These are phyloP conservation scores for Protonemura montana DNA, from an alignment of 2,888 invertebrate species.

Conservation along the genomic window DNA sequence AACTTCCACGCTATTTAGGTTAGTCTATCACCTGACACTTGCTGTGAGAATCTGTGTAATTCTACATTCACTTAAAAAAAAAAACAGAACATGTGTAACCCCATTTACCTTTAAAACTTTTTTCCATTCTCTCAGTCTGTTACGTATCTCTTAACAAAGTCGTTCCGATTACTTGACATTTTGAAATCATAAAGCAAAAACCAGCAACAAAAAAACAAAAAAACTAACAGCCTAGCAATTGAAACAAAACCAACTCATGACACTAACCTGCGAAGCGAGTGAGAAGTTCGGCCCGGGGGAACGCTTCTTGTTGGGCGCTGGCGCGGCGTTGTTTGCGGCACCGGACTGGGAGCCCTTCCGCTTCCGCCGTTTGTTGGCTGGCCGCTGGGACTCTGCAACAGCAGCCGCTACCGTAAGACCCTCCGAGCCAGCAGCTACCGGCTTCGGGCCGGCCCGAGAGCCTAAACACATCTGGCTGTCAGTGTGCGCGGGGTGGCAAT, in stretches of 20 bases:
- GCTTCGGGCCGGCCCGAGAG: background rate
- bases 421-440: background rate
- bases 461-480: background rate
- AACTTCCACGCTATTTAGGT: no score
- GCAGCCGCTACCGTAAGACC: background rate
- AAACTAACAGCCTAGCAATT: no score
- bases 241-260: conserved; percentile 22
- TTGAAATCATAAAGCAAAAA: no score
- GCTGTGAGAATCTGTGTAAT: no score
- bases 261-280: conserved; percentile 86
- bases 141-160: no score
- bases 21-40: no score
- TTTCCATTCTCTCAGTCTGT: no score
- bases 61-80: no score
- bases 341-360: conserved; percentile 92
- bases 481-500: background rate
- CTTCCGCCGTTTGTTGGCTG: conserved; percentile 95
- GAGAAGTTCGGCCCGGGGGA: conserved; percentile 97
- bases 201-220: no score
- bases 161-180: no score
- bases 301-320: conserved; percentile 91
- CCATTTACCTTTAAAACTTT: no score
- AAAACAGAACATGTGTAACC: no score
- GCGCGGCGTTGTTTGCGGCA: conserved; percentile 78
- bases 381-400: conserved; percentile 86